Percentiles rank a stretch among this genome's conserved stretches.
These are phyloP conservation scores for Oreortyx pictus DNA, from an alignment of 2,797 vertebrate genomes.

Conservation along the genomic window DNA sequence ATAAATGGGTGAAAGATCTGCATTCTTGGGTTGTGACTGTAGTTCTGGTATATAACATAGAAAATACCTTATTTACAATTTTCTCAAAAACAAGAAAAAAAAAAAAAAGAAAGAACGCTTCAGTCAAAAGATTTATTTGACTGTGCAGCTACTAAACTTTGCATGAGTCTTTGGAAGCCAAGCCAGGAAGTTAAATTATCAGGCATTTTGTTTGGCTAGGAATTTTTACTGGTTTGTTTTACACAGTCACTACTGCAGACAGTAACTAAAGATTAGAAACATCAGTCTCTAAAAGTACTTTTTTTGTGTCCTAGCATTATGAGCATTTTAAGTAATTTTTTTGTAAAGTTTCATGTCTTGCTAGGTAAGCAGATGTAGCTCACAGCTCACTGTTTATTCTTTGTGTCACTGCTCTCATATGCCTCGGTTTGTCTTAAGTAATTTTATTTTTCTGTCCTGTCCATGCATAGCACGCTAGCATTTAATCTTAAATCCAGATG, in stretches of 20 bases:
- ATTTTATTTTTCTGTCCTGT: slow-evolving; percentile 28
- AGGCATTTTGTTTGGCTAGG: slow-evolving; percentile 55
- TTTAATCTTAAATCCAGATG: slow-evolving; percentile 60
- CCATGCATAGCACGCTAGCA: not conserved
- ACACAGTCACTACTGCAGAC: not conserved
- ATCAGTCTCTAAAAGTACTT: slow-evolving; percentile 25
- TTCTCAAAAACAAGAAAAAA: not conserved
- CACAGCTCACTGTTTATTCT: not conserved
- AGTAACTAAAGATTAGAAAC: slow-evolving; percentile 59
- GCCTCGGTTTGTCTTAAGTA: slow-evolving; percentile 13
- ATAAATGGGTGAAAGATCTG: slow-evolving; percentile 74
- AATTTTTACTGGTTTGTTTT: slow-evolving; percentile 59
- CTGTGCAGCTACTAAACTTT: slow-evolving; percentile 54
- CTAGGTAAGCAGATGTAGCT: slow-evolving; percentile 33
- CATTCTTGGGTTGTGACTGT: slow-evolving; percentile 67
- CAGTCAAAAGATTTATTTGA: slow-evolving; percentile 64
- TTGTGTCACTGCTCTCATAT: not conserved
- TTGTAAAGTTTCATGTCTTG: slow-evolving; percentile 20
- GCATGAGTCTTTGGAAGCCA: slow-evolving; percentile 48
- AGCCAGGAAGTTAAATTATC: slow-evolving; percentile 61
- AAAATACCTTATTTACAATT: slow-evolving; percentile 58
- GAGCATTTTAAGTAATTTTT: slow-evolving; percentile 19
- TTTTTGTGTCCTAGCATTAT: slow-evolving; percentile 12
- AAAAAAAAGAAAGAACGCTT: not conserved
- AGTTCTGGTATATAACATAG: slow-evolving; percentile 63